phyloP scores from a whole-genome alignment of 1,140 invertebrate species.

The Pseudomyrmex concolor region DNA sequence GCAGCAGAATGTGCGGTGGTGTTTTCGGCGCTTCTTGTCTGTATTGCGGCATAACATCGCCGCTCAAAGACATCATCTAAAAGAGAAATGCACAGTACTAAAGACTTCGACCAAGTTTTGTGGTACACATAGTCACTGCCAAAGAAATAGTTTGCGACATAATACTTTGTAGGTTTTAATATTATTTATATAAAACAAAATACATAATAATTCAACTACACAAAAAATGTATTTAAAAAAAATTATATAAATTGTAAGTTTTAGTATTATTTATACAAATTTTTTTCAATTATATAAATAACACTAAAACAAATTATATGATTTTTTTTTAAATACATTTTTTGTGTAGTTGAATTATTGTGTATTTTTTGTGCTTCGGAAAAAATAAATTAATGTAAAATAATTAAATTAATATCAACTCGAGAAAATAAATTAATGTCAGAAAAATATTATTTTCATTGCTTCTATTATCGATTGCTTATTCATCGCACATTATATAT shows the following conservation, averaged over 20 bases:
- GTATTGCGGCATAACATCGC: conserved; percentile 99
- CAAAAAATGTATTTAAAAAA: no score
- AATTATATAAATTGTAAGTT: no score
- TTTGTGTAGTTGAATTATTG: neutral
- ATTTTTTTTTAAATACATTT: neutral
- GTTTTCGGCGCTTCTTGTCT: conserved; percentile 99
- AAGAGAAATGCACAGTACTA: conserved; percentile 33
- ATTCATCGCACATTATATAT: neutral
- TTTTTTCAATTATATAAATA: no score
- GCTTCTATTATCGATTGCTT: conserved; percentile 1
- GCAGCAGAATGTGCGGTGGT: conserved; percentile 97
- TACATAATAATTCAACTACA: no score
- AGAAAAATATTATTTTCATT: conserved; percentile 20
- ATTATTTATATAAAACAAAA: no score
- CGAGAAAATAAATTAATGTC: conserved; percentile 5
- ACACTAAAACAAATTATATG: no score
- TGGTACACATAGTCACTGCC: no score
- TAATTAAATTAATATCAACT: neutral
- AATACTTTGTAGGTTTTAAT: no score
- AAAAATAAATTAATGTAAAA: neutral
- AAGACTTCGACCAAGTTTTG: neutral
- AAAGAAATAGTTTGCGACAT: no score
- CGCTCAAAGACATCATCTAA: conserved; percentile 98
- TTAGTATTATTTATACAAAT: neutral
- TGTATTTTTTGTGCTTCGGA: neutral